Conservation (phyloP, 2,797 vertebrate genomes). For the Botia almorhae region DNA sequence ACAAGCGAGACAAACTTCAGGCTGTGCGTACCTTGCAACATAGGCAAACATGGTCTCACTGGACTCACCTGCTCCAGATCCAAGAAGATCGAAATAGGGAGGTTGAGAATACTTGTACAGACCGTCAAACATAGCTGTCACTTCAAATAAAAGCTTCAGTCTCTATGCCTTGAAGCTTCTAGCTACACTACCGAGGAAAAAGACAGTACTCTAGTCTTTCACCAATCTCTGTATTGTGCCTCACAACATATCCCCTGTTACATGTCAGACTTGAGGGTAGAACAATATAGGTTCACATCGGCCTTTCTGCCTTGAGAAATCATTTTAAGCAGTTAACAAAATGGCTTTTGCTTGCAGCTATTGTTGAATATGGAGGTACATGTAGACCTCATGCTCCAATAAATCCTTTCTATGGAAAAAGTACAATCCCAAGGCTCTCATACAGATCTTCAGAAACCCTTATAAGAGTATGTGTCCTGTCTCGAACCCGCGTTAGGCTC, state of each 20-base stretch:
- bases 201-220: conserved; percentile 17
- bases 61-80: conserved; percentile 21
- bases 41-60: conserved; percentile 13
- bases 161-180: conserved; percentile 35
- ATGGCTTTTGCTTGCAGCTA: conserved; percentile 72
- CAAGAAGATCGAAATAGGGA: conserved; percentile 35
- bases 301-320: conserved; percentile 66
- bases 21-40: conserved; percentile 40
- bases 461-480: neutral
- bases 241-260: conserved; percentile 52
- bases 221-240: conserved; percentile 23
- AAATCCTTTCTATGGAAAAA: conserved; percentile 72
- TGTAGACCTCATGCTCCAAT: conserved; percentile 76
- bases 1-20: conserved; percentile 42
- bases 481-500: neutral
- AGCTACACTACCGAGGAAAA: conserved; percentile 38
- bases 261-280: conserved; percentile 53
- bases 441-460: neutral
- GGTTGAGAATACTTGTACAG: conserved; percentile 46
- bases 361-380: conserved; percentile 72
- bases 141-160: conserved; percentile 44
- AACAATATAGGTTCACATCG: conserved; percentile 21
- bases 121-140: conserved; percentile 53
- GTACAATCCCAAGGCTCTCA: conserved; percentile 61
- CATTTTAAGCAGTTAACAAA: conserved; percentile 74